Percentiles rank a stretch among this genome's conserved stretches.
These are phyloP conservation scores for Malacosoma neustria DNA, from an alignment of 2,888 invertebrate species.

Conservation along the genomic window DNA sequence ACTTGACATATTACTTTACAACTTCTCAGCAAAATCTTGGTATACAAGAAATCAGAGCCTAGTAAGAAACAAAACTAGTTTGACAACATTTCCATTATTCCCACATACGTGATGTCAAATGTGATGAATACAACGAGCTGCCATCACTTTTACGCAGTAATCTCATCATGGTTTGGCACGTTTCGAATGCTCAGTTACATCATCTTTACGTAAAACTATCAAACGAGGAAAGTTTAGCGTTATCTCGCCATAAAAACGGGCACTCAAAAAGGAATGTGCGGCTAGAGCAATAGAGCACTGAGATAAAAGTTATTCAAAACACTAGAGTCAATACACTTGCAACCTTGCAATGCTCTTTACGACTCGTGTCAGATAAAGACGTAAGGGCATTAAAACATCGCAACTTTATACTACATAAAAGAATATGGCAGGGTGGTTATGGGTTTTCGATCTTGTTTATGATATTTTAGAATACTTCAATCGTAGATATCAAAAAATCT, in stretches of 20 bases:
- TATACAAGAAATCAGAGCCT: neutral
- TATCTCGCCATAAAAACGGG: slow-evolving; percentile 25
- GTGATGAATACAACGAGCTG: neutral
- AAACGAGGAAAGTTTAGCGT: slow-evolving; percentile 38
- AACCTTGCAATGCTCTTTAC: slow-evolving; percentile 71
- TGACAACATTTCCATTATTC: neutral
- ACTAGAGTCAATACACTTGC: slow-evolving; percentile 69
- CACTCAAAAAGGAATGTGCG: slow-evolving; percentile 37
- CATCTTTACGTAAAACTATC: slow-evolving; percentile 56
- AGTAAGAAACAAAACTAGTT: neutral
- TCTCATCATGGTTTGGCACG: slow-evolving; percentile 48
- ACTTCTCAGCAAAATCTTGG: neutral
- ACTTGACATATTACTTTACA: neutral
- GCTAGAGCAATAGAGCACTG: slow-evolving; percentile 52
- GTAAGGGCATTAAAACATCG: slow-evolving; percentile 63
- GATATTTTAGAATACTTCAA: neutral
- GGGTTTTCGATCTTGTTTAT: neutral
- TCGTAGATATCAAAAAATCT: neutral
- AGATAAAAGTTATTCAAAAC: slow-evolving; percentile 63
- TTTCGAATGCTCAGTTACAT: slow-evolving; percentile 51
- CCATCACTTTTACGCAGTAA: slow-evolving; percentile 17
- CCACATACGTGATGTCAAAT: neutral
- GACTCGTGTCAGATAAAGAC: slow-evolving; percentile 67
- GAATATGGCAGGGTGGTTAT: slow-evolving; percentile 10
- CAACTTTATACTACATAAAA: slow-evolving; percentile 36